Evolutionary conservation across 2,113 vertebrate genomes (phyloP), one percentile per base, ranked within the genome.

Genomic region (Mobula hypostoma): DNA sequence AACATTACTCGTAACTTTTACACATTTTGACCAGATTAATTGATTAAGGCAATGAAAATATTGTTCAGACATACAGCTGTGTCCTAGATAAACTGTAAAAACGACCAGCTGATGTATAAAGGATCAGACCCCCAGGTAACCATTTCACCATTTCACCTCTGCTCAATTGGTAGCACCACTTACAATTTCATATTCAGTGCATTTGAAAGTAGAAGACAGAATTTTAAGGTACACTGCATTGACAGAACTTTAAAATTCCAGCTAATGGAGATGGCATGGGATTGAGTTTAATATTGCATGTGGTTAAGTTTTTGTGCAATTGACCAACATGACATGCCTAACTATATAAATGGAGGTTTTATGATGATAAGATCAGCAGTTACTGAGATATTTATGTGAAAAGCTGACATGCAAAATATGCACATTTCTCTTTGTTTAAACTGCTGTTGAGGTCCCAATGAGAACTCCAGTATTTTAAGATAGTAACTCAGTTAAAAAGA

Each of bases 301-400:
- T 82, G 95, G 96, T 96, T 96, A 96, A 96, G 95, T 97, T 96
- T 97, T 96, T 97, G 97, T 97, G 97, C 95, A 97, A 97, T 97
- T 96, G 97, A 98, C 97, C 97, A 96, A 97, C 95, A 96, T 97
- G 97, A 97, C 97, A 96, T 96, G 96, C 96, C 97, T 97, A 97
- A 98, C 97, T 97, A 96, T 97, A 98, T 97, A 98, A 98, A 98
- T 98, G 98, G 97, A 97, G 97, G 97, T 97, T 98, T 98, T 98
- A 98, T 96, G 97, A 97, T 97, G 98, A 98, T 98, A 97, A 97
- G 97, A 98, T 99, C 98, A 98, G 97, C 97, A 97, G 97, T 98
- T 98, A 98, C 98, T 98, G 97, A 98, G 98, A 98, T 98, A 98
- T 98, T 99, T 98, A 98, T 98, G 98, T 98, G 98, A 98, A 98